Base-by-base conservation (phyloP, 2,797 vertebrate genomes). In the Pogonophryne albipinna region DNA sequence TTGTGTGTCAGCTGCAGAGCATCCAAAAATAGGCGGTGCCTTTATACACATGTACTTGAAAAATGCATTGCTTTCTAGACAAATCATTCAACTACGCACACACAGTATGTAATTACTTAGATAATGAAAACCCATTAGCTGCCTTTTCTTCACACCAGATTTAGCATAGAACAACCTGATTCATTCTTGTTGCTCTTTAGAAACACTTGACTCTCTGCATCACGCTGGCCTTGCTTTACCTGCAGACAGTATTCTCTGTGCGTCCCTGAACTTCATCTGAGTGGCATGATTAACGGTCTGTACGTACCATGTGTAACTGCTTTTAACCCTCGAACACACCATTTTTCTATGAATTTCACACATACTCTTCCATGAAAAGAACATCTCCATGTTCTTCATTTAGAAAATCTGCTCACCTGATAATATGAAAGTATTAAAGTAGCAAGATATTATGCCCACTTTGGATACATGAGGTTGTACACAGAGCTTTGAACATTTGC, bases 11-110 rank as follows among this genome's bases (percentile, higher is more conserved):
- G 34, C 34, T 52, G 23, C 10, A 65, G 20, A 66, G 58, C 50
- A 63, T 74, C 11, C 50, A 65, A 76, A 23, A 83, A 62, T 65
- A 68, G 56, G 13, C 11, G 77, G 53, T 59, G 2, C 50, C 15
- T 66, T 20, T 57, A 47, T 66, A 17, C 27, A 68, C 7, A 13
- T 50, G 75, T 51, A 20, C 19, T 55, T 68, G 7, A 58, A 79
- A 74, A 78, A 70, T 17, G 38, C 38, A 61, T 23, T 44, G 50
- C 13, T 64, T 38, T 74, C 14, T 9, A 58, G 15, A 19, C 66
- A 63, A 74, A 64, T 27, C 56, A 47, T 0, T 31, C 16, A 20
- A 47, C 13, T 53, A 59, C 9, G 51, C 59, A 55, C 2, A 56
- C 14, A 63, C 31, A 14, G 46, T n/a, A 2, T 23, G 4, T n/a